Evolutionary conservation across 2,888 invertebrate species (phyloP).

Genomic region (Tetropium fuscum): DNA sequence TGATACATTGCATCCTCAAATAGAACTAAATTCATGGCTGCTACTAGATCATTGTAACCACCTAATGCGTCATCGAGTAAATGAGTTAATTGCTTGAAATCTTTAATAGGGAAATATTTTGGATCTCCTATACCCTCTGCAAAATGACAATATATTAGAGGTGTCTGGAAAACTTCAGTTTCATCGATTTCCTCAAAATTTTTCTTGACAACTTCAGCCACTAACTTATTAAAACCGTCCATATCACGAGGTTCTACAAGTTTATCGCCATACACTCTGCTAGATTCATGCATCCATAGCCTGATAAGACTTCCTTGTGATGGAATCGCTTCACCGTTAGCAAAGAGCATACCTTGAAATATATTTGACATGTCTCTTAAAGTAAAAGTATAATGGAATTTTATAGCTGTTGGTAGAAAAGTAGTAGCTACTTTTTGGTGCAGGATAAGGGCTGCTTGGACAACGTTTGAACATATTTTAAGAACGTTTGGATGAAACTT

Average conservation of each 20-base stretch:
- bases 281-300: conserved; percentile 91
- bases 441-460: conserved; percentile 79
- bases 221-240: conserved; percentile 77
- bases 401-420: conserved; percentile 93
- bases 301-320: conserved; percentile 79
- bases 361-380: conserved; percentile 92
- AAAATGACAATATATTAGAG: conserved; percentile 93
- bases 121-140: conserved; percentile 92
- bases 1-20: conserved; percentile 97
- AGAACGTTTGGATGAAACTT: conserved; percentile 75
- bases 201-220: conserved; percentile 84
- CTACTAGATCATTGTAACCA: conserved; percentile 88
- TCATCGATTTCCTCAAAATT: conserved; percentile 81
- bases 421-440: conserved; percentile 80
- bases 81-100: conserved; percentile 78
- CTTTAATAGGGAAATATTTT: conserved; percentile 85
- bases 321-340: conserved; percentile 77
- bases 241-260: conserved; percentile 85
- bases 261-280: conserved; percentile 92
- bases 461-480: conserved; percentile 72
- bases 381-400: conserved; percentile 96
- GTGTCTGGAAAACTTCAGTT: conserved; percentile 75
- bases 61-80: conserved; percentile 82
- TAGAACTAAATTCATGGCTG: conserved; percentile 93
- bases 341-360: conserved; percentile 92